Evolutionary conservation across 2,888 invertebrate species (phyloP), one percentile per base, ranked within the genome.

Genomic region (Sipha maydis): DNA sequence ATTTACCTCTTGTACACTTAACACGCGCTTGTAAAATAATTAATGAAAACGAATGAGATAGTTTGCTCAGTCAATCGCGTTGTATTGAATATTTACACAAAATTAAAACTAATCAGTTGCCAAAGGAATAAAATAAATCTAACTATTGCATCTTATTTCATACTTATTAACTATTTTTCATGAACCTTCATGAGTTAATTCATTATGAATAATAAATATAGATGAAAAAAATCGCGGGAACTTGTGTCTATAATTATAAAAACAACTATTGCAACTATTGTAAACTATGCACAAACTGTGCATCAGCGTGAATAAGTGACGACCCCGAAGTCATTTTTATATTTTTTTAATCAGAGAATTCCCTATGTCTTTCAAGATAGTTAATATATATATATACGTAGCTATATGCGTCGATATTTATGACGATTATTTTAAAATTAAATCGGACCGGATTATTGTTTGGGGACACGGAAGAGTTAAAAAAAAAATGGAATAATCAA

Each of bases 391-490:
- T 34, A 38, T 75, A 75, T 69, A 69, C 2, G 8, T 25, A 25
- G 3, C 1, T 14, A 7, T 54, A 54, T 25, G 5, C 48, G 77
- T 77, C 28, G 48, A 77, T 69, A 48, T 73, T 71, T 41, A 25
- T 56, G 61, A 77, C 69, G 77, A 48, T 67, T 77, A 48, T 69
- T 85, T 78, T n/a, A 69, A 54, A 69, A 54, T 78, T 31, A 69
- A 69, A 78, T 85, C 77, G 77, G 69, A n/a, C 67, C 85, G 77
- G 85, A 85, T 85, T 78, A 71, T 54, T 25, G 21, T 69, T n/a
- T 41, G 11, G 34, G 61, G 19, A 7, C 7, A 41, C 5, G 28
- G 75, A 71, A 61, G 48, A 11, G 14, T 9, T 5, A 8, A 41
- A 41, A 14, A 48, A 48, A 48, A 48, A n/a, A 34, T 7, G 19